Base-by-base conservation (phyloP, 2,797 vertebrate species). In the Rhabdomys pumilio region DNA sequence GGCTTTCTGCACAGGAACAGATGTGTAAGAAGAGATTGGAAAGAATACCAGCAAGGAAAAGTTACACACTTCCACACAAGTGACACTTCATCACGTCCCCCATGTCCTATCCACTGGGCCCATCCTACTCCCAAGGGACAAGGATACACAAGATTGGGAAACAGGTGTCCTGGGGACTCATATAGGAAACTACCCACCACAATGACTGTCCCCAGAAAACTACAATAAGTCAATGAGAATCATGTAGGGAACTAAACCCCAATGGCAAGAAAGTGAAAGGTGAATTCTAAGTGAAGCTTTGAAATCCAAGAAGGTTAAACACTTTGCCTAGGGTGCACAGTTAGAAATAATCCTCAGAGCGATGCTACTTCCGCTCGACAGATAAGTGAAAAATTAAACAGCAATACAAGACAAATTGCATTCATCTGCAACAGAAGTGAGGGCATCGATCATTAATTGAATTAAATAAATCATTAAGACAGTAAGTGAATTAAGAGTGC, bases 391-490 rank as follows among this genome's bases (percentile, higher is more conserved):
- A 94, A 93, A 93, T 86, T 90, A 96, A 97, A 96, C 79, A 90
- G 50, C 89, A 86, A 93, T 90, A 59, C 13, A 93, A 95, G 92
- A 96, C 34, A 93, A 96, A 97, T 50, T 92, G 73, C 69, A 61
- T 86, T 95, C 89, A 93, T 41, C 44, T 82, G 75, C 93, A 89
- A 79, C 50, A 95, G 79, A 93, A 95, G 50, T 31, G 44, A 79
- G 69, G 86, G 26, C 82, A 89, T 91, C 57, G 31, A 67, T 53
- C 61, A 44, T 72, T 91, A 93, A 87, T n/a, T 96, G 93, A 97
- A 93, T 82, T 94, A 96, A 87, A 93, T 96, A 96, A 96, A 93
- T 95, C 93, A 95, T 88, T 84, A 57, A 69, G 96, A 91, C 80
- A 91, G 84, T n/a, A 63, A 94, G 22, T 79, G 76, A 94, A 93